A percentile compares a stretch with the other conserved stretches of the same genome.
These are phyloP conservation scores for Eublepharis macularius DNA, from an alignment of 2,113 vertebrate genomes.

Conservation along the genomic window DNA sequence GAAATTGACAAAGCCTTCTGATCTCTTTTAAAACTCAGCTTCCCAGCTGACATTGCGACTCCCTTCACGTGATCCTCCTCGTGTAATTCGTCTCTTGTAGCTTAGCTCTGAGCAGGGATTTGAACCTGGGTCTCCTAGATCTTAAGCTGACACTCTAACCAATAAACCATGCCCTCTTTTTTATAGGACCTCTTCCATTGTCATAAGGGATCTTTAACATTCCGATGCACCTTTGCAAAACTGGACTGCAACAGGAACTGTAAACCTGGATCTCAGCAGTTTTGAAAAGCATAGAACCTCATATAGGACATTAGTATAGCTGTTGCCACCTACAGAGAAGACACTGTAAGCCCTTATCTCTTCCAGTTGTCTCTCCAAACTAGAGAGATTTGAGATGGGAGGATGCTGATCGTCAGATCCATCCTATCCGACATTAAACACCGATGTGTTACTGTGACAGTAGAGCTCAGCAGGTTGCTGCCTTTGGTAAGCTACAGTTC, in stretches of 20 bases:
- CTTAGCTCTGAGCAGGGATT: no score
- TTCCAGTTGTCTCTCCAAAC: conserved; percentile 55
- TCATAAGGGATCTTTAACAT: neutral
- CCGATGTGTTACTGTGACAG: conserved; percentile 41
- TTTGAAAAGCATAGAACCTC: neutral
- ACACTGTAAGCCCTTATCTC: conserved; percentile 15
- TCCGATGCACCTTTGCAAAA: neutral
- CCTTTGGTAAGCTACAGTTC: conserved; percentile 59
- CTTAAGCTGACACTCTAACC: no score
- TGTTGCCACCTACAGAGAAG: neutral
- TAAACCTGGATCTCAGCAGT: neutral
- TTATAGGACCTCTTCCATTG: neutral
- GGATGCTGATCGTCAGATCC: conserved; percentile 50
- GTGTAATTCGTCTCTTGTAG: no score
- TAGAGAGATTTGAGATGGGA: conserved; percentile 24
- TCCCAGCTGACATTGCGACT: no score
- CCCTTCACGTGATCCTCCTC: no score
- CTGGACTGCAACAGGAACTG: neutral
- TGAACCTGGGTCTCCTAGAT: no score
- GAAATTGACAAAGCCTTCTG: no score
- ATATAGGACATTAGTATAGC: neutral
- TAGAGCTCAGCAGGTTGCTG: conserved; percentile 54
- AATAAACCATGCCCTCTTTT: no score
- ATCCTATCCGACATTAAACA: conserved; percentile 24
- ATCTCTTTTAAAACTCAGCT: no score